Percentiles rank a stretch among this genome's conserved stretches.
Evolutionary conservation across 92 coral and sea anemone species (phyloP).

Genomic region (Epizoanthus rinbou): DNA sequence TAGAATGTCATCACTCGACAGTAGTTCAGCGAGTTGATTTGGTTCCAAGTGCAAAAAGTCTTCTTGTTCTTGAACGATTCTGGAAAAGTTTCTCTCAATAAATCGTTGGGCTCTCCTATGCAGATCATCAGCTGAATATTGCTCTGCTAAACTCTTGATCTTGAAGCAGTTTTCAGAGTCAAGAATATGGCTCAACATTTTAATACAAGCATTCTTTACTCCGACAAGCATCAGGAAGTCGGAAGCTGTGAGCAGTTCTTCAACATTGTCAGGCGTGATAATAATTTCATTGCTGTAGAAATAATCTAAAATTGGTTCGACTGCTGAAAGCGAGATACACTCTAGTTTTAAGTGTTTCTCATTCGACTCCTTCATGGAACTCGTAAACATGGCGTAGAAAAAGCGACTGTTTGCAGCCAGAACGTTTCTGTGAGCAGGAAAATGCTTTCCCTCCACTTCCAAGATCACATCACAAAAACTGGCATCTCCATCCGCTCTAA

Average conservation of each 20-base stretch:
- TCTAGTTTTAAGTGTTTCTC: slow-evolving; percentile 64
- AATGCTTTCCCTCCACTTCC: slow-evolving; percentile 72
- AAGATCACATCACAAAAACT: slow-evolving; percentile 82
- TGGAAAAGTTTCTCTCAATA: slow-evolving; percentile 63
- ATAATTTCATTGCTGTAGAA: slow-evolving; percentile 74
- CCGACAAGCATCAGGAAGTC: slow-evolving; percentile 65
- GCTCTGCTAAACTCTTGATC: slow-evolving; percentile 60
- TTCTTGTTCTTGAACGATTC: slow-evolving; percentile 48
- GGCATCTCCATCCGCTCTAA: slow-evolving; percentile 72
- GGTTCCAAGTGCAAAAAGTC: slow-evolving; percentile 60
- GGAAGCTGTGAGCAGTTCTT: slow-evolving; percentile 63
- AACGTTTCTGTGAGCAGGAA: slow-evolving; percentile 73
- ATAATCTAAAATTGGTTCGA: slow-evolving; percentile 70
- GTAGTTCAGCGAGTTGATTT: slow-evolving; percentile 40
- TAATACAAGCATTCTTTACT: slow-evolving; percentile 69
- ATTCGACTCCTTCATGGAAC: slow-evolving; percentile 77
- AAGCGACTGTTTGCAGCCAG: slow-evolving; percentile 81
- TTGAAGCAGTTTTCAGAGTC: slow-evolving; percentile 69
- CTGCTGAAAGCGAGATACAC: slow-evolving; percentile 54
- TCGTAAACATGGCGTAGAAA: slow-evolving; percentile 82
- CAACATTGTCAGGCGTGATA: slow-evolving; percentile 60
- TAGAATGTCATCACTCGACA: slow-evolving; percentile 58
- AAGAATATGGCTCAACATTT: slow-evolving; percentile 51
- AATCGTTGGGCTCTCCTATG: slow-evolving; percentile 50
- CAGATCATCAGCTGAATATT: slow-evolving; percentile 61